These are phyloP conservation scores for Eulemur mongoz DNA, from an alignment of 2,797 vertebrate genomes.

Conservation along the genomic window DNA sequence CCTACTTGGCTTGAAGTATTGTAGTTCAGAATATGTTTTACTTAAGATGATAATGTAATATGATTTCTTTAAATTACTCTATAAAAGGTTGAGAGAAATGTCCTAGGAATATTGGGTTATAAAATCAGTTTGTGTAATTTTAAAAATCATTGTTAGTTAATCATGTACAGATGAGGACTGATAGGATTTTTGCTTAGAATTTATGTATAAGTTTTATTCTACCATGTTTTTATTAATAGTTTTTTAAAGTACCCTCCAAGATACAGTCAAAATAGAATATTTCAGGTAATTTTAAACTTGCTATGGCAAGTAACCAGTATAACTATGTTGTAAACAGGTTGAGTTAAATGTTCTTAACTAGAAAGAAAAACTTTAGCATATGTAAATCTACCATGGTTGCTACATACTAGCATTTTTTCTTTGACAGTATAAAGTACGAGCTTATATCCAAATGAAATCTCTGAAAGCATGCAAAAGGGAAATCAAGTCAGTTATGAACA, in stretches of 20 bases:
- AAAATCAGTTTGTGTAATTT: slow-evolving; percentile 9
- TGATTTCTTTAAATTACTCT: background rate
- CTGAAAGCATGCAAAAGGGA: slow-evolving; percentile 98
- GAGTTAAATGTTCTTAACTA: background rate
- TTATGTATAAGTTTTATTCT: slow-evolving; percentile 20
- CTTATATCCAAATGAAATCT: slow-evolving; percentile 99
- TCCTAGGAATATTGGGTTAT: background rate
- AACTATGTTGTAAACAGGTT: background rate
- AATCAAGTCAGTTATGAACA: slow-evolving; percentile 99
- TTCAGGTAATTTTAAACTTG: slow-evolving; percentile 25
- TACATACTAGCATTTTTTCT: background rate
- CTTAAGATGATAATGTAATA: background rate
- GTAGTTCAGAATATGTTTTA: background rate
- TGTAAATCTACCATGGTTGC: background rate
- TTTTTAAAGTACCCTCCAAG: background rate
- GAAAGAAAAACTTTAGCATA: background rate
- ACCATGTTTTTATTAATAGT: background rate
- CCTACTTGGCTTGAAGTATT: background rate
- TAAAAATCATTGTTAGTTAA: background rate
- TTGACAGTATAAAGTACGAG: slow-evolving; percentile 96
- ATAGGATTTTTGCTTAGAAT: background rate
- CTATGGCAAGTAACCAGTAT: background rate
- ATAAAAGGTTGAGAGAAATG: slow-evolving; percentile 18
- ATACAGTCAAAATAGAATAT: background rate
- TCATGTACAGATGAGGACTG: background rate